These are phyloP conservation scores for Phycodurus eques DNA, from an alignment of 2,113 vertebrate genomes.

Conservation along the genomic window DNA sequence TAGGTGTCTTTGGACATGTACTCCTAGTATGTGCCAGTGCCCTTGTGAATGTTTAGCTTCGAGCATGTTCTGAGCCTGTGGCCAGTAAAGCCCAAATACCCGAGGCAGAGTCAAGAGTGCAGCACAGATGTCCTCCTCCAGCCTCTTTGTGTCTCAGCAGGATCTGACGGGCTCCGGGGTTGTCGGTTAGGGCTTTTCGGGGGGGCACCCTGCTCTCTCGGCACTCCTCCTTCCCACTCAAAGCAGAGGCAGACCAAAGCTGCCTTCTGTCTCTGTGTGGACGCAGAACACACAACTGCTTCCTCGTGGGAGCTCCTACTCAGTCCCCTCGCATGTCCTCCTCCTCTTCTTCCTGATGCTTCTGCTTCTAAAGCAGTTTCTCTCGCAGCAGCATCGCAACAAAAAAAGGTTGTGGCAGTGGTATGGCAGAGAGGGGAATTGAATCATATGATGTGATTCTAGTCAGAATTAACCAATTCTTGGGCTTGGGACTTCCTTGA, in stretches of 20 bases:
- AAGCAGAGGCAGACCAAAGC: constrained; percentile 38
- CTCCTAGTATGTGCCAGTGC: constrained; percentile 15
- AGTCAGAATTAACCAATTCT: too few species aligned
- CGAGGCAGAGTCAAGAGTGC: constrained; percentile 32
- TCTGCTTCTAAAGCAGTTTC: not conserved
- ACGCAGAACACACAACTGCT: constrained; percentile 26
- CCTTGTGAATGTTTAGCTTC: constrained; percentile 21
- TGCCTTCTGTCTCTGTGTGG: constrained; percentile 34
- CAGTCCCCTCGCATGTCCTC: constrained; percentile 30
- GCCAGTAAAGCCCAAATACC: constrained; percentile 18
- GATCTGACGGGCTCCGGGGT: constrained; percentile 11
- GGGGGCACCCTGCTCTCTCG: not conserved
- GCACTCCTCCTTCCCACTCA: constrained; percentile 20
- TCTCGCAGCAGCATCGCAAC: too few species aligned
- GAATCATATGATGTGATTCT: too few species aligned
- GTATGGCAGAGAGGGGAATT: too few species aligned
- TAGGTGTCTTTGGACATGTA: not conserved
- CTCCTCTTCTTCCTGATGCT: constrained; percentile 23
- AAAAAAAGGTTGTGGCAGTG: too few species aligned
- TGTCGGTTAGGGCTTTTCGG: constrained; percentile 11
- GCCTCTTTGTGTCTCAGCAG: constrained; percentile 40
- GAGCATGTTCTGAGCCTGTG: constrained; percentile 35
- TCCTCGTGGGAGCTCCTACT: constrained; percentile 26
- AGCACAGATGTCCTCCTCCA: constrained; percentile 31
- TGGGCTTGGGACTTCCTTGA: too few species aligned